phyloP scores from a whole-genome alignment of 2,888 invertebrate species.

The Agrotis clavis region DNA sequence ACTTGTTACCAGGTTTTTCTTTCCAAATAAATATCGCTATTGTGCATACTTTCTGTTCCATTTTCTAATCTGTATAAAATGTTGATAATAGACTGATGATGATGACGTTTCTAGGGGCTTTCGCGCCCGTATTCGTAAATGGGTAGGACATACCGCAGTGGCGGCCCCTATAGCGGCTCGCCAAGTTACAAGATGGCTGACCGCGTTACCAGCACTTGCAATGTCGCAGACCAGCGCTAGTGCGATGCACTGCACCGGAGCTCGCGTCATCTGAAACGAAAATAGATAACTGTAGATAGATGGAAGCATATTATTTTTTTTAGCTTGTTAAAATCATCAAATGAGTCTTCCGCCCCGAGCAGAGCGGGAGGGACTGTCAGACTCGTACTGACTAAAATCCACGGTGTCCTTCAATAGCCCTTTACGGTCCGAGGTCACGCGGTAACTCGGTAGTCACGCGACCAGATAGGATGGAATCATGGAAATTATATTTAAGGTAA shows the following conservation, averaged over 20 bases:
- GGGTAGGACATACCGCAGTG: slow-evolving; percentile 68
- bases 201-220: slow-evolving; percentile 76
- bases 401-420: too few species aligned
- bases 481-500: too few species aligned
- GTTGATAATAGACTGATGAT: neutral
- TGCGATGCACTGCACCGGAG: slow-evolving; percentile 80
- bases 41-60: neutral
- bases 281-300: neutral
- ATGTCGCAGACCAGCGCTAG: slow-evolving; percentile 82
- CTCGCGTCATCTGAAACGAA: slow-evolving; percentile 74
- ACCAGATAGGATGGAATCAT: too few species aligned
- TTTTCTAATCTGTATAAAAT: too few species aligned
- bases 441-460: too few species aligned
- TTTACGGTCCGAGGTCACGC: too few species aligned
- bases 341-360: too few species aligned
- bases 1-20: too few species aligned
- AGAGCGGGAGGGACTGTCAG: too few species aligned
- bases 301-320: neutral
- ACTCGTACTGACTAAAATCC: too few species aligned
- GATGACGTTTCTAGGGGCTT: neutral
- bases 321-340: too few species aligned
- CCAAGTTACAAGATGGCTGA: slow-evolving; percentile 84
- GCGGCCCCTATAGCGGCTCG: slow-evolving; percentile 77
- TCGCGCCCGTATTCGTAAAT: neutral
- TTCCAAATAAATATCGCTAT: too few species aligned